Base-by-base conservation (phyloP, 2,797 vertebrate genomes). In the Siniperca scherzeri region DNA sequence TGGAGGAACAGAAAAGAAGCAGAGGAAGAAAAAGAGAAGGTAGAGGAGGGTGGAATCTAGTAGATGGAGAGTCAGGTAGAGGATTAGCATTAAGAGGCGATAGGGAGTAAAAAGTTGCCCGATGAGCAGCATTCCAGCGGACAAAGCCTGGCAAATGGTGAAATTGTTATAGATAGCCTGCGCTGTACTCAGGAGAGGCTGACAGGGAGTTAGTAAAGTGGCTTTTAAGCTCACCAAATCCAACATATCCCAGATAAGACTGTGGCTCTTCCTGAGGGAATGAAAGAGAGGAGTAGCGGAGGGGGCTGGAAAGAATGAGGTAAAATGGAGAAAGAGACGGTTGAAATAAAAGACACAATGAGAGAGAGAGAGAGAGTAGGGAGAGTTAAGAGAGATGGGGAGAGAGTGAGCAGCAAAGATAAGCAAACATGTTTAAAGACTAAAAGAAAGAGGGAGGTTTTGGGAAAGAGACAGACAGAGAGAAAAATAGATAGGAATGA, bases 201-300 rank as follows among this genome's bases (percentile, higher is more conserved):
- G 74, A 68, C 86, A 80, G 83, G 78, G 86, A 92, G 93, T 89
- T 80, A 83, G 89, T 78, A 86, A 93, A 93, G 93, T 92, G 90
- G 90, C 92, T 94, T 95, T 94, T 93, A 92, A 94, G 92, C 93
- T 93, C 88, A 94, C 85, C 83, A 92, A 93, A 94, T 93, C 92
- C 91, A 91, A 90, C 91, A 92, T 92, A 93, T 93, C 92, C 93
- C 83, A 93, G 93, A 95, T 94, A 95, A 95, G 92, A 92, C 93
- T 74, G 74, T 46, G 74, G 87, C 87, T 90, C 90, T 87, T 93
- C 91, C 91, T 91, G 79, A 83, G 87, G 86, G 90, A 93, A 75
- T 10, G 52, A 86, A 82, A 82, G 73, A 87, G 80, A 91, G 69
- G 74, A 89, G 86, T 17, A 68, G 83, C 1, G 13, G 78, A 60